phyloP scores from a whole-genome alignment of 2,113 vertebrate genomes.

The Oryzias celebensis region DNA sequence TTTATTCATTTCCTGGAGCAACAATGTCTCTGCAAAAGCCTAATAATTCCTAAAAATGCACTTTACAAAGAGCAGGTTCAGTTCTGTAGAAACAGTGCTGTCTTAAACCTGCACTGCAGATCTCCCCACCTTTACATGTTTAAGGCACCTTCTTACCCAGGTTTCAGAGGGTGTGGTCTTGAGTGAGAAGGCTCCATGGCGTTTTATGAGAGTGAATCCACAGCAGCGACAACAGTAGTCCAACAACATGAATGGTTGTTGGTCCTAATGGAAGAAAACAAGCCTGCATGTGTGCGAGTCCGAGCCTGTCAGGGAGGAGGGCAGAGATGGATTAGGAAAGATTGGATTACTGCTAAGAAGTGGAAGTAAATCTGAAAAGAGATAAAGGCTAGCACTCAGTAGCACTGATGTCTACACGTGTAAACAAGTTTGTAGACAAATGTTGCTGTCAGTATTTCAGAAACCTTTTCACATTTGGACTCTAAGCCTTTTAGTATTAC shows the following conservation, averaged over 20 bases:
- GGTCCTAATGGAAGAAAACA: constrained; percentile 36
- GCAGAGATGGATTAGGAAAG: constrained; percentile 77
- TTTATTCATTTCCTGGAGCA: too few species aligned
- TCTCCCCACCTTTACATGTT: too few species aligned
- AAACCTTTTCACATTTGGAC: not conserved
- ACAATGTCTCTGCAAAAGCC: too few species aligned
- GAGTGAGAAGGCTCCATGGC: constrained; percentile 79
- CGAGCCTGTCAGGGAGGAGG: constrained; percentile 17
- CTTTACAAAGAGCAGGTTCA: too few species aligned
- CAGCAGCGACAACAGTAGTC: constrained; percentile 79
- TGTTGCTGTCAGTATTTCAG: not conserved
- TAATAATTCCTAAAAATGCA: too few species aligned
- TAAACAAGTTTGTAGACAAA: not conserved
- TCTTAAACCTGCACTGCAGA: too few species aligned
- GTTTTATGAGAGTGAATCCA: constrained; percentile 73
- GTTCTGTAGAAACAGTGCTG: too few species aligned
- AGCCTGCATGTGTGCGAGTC: constrained; percentile 35
- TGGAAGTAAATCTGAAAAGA: constrained; percentile 54
- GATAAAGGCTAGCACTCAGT: constrained; percentile 42
- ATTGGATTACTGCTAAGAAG: constrained; percentile 71
- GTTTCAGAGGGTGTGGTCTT: constrained; percentile 82
- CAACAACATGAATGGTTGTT: constrained; percentile 78
- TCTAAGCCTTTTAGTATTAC: too few species aligned
- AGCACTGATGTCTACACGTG: constrained; percentile 7
- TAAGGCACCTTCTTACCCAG: constrained; percentile 78